A percentile compares a stretch with the other conserved stretches of the same genome.
phyloP scores from a whole-genome alignment of 2,797 vertebrate genomes.

The Intellagama lesueurii region DNA sequence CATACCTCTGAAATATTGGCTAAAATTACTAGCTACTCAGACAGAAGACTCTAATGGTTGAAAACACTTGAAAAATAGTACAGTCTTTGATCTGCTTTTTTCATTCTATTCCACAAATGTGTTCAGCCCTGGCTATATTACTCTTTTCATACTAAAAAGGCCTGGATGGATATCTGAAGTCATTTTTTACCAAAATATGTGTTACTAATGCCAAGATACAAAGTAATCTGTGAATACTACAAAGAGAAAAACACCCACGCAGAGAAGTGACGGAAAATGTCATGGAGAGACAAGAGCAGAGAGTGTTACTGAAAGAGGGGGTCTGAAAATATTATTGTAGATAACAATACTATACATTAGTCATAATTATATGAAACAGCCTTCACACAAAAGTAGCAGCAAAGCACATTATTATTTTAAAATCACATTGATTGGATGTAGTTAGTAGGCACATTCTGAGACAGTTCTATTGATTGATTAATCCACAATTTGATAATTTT shows the following conservation, averaged over 20 bases:
- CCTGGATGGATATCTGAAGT: constrained; percentile 1
- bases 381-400: constrained; percentile 10
- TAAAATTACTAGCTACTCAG: constrained; percentile 57
- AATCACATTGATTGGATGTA: neutral
- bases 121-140: constrained; percentile 49
- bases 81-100: constrained; percentile 51
- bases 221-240: constrained; percentile 31
- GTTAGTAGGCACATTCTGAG: neutral
- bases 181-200: constrained; percentile 19
- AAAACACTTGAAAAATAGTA: constrained; percentile 51
- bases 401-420: constrained; percentile 30
- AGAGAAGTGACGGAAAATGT: constrained; percentile 26
- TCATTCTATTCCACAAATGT: constrained; percentile 52
- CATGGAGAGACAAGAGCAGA: neutral
- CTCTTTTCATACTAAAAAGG: neutral
- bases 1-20: neutral
- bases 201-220: constrained; percentile 35
- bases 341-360: constrained; percentile 41
- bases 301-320: constrained; percentile 3
- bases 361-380: constrained; percentile 44
- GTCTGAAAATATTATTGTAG: constrained; percentile 19
- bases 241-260: neutral
- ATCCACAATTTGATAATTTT: neutral
- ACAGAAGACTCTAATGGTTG: constrained; percentile 47
- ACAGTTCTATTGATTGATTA: neutral